Evolutionary conservation across 2,113 vertebrate genomes (phyloP), one percentile per base, ranked within the genome.

Genomic region (Excalfactoria chinensis): DNA sequence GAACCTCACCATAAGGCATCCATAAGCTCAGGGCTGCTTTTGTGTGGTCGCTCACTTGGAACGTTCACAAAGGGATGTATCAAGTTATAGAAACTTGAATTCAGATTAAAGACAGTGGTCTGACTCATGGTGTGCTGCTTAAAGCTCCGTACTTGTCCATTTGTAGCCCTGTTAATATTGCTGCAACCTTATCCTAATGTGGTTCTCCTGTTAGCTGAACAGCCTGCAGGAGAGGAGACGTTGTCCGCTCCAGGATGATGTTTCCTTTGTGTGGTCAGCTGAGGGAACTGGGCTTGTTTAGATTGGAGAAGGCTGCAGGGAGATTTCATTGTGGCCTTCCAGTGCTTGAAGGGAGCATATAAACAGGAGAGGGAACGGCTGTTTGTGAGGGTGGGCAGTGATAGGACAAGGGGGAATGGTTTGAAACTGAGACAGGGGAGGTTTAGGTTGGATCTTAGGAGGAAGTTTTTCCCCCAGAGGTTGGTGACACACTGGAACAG

Each of bases 201-300:
- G 76, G n/a, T 8, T 32, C 41, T 78, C 53, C 73, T 56, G 2
- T 25, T 53, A n/a, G 21, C 0, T 12, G 37, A 44, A 7, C 0
- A 15, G 62, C 26, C 71, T 34, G 26, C 2, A 12, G 46, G 13
- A 23, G 13, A 9, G 9, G 3, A 49, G 20, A 5, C 12, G 13
- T 11, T 51, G 48, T 15, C 20, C 13, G 41, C 12, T 40, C 17
- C 34, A 68, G 35, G 66, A 32, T 25, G 49, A 30, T 5, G 7
- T 12, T 28, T 73, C 11, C n/a, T 85, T 79, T 59, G 2, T 0
- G 0, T 30, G 53, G 15, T 48, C 3, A 11, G 46, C 22, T 48
- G 46, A 12, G 46, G 46, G 11, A 48, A 22, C 46, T 48, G 46
- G 46, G 46, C 46, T 48, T 22, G 46, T 48, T 46, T 7, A 48